Evolutionary conservation across 1,140 invertebrate genomes (phyloP).

Genomic region (Drosophila biarmipes): DNA sequence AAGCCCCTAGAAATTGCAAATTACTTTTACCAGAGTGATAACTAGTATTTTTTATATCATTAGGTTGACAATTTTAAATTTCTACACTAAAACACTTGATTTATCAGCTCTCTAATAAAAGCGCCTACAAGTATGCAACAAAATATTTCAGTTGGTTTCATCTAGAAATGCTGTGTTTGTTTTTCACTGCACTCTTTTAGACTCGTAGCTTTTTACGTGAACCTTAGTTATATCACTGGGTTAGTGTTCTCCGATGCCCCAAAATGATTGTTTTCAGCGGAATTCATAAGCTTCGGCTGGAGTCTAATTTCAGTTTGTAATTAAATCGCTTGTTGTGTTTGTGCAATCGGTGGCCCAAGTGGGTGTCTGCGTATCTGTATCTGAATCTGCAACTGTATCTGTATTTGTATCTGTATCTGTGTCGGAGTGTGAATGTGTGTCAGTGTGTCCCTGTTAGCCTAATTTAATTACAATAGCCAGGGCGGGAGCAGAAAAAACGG

Average conservation of each 20-base stretch:
- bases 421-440: neutral
- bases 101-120: too few species aligned
- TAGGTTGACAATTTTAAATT: neutral
- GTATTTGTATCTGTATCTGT: conserved; percentile 17
- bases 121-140: too few species aligned
- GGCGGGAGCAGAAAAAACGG: conserved; percentile 17
- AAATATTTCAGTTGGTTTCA: too few species aligned
- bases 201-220: neutral
- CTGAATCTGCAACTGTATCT: conserved; percentile 13
- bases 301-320: conserved; percentile 65
- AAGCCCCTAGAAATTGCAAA: conserved; percentile 41
- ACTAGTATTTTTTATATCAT: neutral
- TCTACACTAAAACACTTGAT: too few species aligned
- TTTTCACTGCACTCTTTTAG: neutral
- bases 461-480: conserved; percentile 70
- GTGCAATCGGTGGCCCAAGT: conserved; percentile 8
- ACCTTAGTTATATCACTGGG: neutral
- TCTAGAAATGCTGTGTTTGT: too few species aligned
- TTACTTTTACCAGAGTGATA: neutral
- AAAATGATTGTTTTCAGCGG: neutral
- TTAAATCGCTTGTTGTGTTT: conserved; percentile 64
- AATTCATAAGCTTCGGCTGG: conserved; percentile 19
- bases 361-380: neutral
- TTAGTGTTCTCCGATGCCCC: neutral
- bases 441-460: conserved; percentile 54